Percentiles rank a stretch among this genome's conserved stretches.
phyloP scores from a whole-genome alignment of 2,113 vertebrate genomes.

The Scartelaos histophorus region DNA sequence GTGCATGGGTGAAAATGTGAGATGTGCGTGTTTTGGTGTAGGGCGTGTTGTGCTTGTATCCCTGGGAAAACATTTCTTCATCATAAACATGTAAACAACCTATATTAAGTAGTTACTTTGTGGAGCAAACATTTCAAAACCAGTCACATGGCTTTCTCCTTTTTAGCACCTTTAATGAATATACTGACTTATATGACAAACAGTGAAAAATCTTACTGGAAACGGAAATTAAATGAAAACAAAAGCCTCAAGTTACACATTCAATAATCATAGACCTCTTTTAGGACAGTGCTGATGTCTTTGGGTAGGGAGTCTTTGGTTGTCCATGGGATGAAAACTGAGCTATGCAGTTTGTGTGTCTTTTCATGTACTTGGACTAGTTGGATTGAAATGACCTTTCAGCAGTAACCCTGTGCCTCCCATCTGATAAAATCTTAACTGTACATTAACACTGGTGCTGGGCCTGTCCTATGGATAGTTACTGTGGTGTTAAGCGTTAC shows the following conservation, averaged over 20 bases:
- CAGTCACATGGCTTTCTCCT: slow-evolving; percentile 38
- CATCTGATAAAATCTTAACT: slow-evolving; percentile 34
- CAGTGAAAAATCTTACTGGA: slow-evolving; percentile 7
- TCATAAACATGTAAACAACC: slow-evolving; percentile 42
- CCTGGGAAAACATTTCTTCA: slow-evolving; percentile 14
- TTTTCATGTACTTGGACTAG: slow-evolving; percentile 5
- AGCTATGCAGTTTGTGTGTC: slow-evolving; percentile 8
- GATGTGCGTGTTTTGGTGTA: background rate
- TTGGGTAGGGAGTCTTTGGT: slow-evolving; percentile 24
- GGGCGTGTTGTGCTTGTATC: background rate
- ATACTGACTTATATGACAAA: slow-evolving; percentile 38
- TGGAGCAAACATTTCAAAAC: slow-evolving; percentile 39
- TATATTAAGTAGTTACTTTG: slow-evolving; percentile 41
- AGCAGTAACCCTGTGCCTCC: slow-evolving; percentile 41
- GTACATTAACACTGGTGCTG: slow-evolving; percentile 39
- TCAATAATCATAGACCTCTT: slow-evolving; percentile 47
- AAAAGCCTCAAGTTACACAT: slow-evolving; percentile 52
- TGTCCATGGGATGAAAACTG: slow-evolving; percentile 42
- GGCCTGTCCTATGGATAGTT: slow-evolving; percentile 38
- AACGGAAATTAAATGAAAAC: slow-evolving; percentile 23
- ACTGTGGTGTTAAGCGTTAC: slow-evolving; percentile 33
- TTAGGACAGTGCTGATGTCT: slow-evolving; percentile 28
- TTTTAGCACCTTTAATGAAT: slow-evolving; percentile 69
- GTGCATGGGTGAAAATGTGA: background rate
- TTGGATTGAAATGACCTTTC: slow-evolving; percentile 11